Evolutionary conservation across 2,888 invertebrate species (phyloP), one percentile per base, ranked within the genome.

Genomic region (Drosophila silvestris): DNA sequence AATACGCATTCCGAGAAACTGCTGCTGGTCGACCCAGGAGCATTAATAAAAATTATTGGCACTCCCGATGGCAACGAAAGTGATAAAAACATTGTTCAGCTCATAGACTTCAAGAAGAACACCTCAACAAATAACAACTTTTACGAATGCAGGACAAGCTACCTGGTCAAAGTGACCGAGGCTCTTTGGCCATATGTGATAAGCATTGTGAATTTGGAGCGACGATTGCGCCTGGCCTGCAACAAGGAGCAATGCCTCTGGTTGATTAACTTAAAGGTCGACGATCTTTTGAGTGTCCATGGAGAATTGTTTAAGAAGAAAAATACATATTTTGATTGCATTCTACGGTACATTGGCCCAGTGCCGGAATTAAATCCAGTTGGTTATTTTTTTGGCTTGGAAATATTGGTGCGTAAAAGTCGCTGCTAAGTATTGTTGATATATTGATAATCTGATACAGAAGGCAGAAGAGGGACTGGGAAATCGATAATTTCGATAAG

Each of bases 301-400:
- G 94, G 94, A 16, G 94, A 94, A 76, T 88, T 92, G 39, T 91
- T 91, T 50, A 79, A 85, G 35, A 79, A 63, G 32, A 69, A 81
- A 35, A 57, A 69, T 33, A 10, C 52, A 22, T 70, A 67, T 19
- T 91, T 77, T 62, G 79, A 85, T 73, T 93, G 94, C 74, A 94
- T 95, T 60, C 94, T 93, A 32, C 91, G 94, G 79, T 95, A 94
- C 83, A 94, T 95, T 82, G 95, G 95, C 39, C 91, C 92, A 58
- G 94, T 95, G 61, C 91, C 93, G 69, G 94, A 95, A 73, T 91
- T 95, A 62, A 95, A 94, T 65, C 90, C 91, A 32, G 94, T 95
- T 77, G 94, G 94, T 85, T 95, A 94, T 88, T 94, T 94, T 89
- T 94, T 95, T 90, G 95, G 95, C 56, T 92, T 95, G 72, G 94